Percentiles rank a stretch among this genome's conserved stretches.
phyloP scores from a whole-genome alignment of 2,113 vertebrate genomes.

The Dipodomys ordii region DNA sequence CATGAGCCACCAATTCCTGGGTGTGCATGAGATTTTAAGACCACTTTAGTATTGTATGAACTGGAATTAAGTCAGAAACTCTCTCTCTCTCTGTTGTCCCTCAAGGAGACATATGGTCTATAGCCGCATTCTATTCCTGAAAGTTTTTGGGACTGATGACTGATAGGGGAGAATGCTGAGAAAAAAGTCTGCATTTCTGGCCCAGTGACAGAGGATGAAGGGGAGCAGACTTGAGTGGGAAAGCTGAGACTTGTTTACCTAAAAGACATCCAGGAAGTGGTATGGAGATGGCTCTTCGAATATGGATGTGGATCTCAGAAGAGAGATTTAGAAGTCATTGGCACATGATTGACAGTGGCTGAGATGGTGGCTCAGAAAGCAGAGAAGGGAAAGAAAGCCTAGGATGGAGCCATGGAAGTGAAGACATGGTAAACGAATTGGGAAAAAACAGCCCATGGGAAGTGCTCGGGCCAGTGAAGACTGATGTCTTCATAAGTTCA shows the following conservation, averaged over 20 bases:
- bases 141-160: neutral
- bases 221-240: neutral
- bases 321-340: neutral
- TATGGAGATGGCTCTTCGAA: neutral
- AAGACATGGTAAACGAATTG: neutral
- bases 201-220: neutral
- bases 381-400: neutral
- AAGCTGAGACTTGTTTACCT: neutral
- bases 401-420: neutral
- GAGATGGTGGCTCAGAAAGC: neutral
- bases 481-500: slow-evolving; percentile 56
- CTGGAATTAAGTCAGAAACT: neutral
- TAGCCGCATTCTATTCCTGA: neutral
- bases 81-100: neutral
- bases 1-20: no score
- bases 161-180: neutral
- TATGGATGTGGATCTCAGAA: neutral
- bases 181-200: neutral
- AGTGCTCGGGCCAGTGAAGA: neutral
- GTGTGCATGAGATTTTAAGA: neutral
- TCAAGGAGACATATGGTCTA: neutral
- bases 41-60: neutral
- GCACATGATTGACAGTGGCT: neutral
- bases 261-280: neutral
- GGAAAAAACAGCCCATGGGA: neutral